phyloP scores from a whole-genome alignment of 2,888 invertebrate species.

The Aphidoletes aphidimyza region DNA sequence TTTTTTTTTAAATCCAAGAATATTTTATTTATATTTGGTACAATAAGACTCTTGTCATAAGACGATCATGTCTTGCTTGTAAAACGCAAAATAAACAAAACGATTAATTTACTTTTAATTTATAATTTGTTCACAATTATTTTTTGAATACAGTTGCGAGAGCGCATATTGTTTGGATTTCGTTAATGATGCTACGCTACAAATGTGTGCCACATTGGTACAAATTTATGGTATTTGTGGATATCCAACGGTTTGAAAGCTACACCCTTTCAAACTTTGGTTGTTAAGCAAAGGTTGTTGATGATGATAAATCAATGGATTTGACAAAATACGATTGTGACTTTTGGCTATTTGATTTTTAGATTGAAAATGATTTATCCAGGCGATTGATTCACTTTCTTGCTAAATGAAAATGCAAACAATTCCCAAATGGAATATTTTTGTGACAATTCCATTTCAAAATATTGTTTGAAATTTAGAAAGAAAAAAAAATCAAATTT shows the following conservation, averaged over 20 bases:
- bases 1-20: too few species aligned
- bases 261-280: neutral
- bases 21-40: constrained; percentile 7
- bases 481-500: too few species aligned
- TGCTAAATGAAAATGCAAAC: neutral
- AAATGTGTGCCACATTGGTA: neutral
- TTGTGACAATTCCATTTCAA: neutral
- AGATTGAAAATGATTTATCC: neutral
- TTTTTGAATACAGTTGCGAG: neutral
- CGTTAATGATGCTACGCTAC: neutral
- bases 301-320: neutral
- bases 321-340: neutral
- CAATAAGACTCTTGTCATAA: too few species aligned
- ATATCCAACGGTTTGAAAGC: too few species aligned
- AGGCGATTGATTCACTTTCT: neutral
- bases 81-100: neutral
- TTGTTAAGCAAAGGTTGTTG: too few species aligned
- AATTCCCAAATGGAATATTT: too few species aligned
- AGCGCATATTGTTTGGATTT: neutral
- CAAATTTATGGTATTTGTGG: neutral
- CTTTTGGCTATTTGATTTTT: neutral
- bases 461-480: too few species aligned
- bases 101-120: constrained; percentile 10
- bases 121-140: neutral
- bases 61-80: neutral